Evolutionary conservation across 1,140 invertebrate genomes (phyloP).

Genomic region (Drosophila orena): DNA sequence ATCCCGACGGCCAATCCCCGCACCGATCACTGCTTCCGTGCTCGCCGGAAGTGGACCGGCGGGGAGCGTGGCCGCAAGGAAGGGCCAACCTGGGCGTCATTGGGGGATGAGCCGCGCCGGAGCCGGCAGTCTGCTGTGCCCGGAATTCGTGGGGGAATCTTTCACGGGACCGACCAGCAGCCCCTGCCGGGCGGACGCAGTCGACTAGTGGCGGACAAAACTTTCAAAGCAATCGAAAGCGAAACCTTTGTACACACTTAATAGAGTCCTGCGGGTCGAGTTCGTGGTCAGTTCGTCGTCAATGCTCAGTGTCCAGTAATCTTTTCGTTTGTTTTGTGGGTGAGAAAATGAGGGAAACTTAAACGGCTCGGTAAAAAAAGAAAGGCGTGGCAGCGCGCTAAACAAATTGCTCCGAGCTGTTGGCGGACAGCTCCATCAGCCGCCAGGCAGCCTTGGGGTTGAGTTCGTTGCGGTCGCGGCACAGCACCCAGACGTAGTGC

Average conservation of each 20-base stretch:
- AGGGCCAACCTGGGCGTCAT: conserved; percentile 27
- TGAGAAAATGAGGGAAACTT: conserved; percentile 63
- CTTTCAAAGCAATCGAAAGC: conserved; percentile 51
- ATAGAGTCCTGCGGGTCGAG: conserved; percentile 56
- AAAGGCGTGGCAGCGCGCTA: conserved; percentile 84
- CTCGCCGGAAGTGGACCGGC: conserved; percentile 26
- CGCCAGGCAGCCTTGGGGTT: conserved; percentile 98
- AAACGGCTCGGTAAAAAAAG: conserved; percentile 66
- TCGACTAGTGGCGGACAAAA: conserved; percentile 55
- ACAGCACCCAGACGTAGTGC: conserved; percentile 98
- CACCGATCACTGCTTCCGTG: conserved; percentile 30
- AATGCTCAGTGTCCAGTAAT: conserved; percentile 50
- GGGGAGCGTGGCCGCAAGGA: conserved; percentile 45
- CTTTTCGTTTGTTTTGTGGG: conserved; percentile 41
- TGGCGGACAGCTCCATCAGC: conserved; percentile 96
- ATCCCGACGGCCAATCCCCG: conserved; percentile 60
- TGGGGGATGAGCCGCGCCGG: conserved; percentile 11
- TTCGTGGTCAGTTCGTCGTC: conserved; percentile 43
- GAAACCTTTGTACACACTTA: conserved; percentile 66
- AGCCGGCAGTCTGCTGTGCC: conserved; percentile 46
- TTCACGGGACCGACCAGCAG: conserved; percentile 69
- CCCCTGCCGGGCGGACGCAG: conserved; percentile 30
- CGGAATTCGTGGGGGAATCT: conserved; percentile 37
- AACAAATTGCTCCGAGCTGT: conserved; percentile 95
- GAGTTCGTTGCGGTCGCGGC: conserved; percentile 96